Evolutionary conservation across 2,113 vertebrate species (phyloP).

Genomic region (Semicossyphus pulcher): DNA sequence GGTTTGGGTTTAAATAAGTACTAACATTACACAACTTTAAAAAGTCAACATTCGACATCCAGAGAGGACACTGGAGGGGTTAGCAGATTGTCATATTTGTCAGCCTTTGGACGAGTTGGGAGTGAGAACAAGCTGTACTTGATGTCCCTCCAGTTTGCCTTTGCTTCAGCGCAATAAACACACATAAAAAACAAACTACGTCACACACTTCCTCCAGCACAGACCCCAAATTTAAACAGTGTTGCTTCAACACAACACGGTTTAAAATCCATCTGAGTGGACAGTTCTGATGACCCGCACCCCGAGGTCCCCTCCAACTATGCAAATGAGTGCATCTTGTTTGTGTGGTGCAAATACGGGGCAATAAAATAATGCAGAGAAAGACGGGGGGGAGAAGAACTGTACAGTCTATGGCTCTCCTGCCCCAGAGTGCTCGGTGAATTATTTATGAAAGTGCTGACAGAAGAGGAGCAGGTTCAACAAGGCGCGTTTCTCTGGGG

Average conservation of each 20-base stretch:
- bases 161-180: background rate
- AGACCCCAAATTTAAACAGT: background rate
- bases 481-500: conserved; percentile 70
- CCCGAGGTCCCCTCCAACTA: conserved; percentile 15
- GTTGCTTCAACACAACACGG: background rate
- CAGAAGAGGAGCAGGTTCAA: conserved; percentile 75
- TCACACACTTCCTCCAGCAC: background rate
- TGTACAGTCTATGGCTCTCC: conserved; percentile 49
- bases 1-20: no score
- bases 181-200: background rate
- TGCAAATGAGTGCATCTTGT: conserved; percentile 51
- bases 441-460: conserved; percentile 83
- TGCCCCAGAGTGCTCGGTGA: conserved; percentile 70
- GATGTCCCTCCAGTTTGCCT: background rate
- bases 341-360: conserved; percentile 42
- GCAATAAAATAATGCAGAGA: conserved; percentile 59
- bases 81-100: background rate
- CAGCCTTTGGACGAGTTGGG: background rate
- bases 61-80: background rate
- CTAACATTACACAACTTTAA: no score
- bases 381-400: conserved; percentile 12
- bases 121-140: background rate
- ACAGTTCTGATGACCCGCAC: conserved; percentile 32
- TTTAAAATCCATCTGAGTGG: conserved; percentile 17
- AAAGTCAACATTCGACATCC: no score